Conservation (phyloP, 2,888 invertebrate species). For the Auanema sp. region DNA sequence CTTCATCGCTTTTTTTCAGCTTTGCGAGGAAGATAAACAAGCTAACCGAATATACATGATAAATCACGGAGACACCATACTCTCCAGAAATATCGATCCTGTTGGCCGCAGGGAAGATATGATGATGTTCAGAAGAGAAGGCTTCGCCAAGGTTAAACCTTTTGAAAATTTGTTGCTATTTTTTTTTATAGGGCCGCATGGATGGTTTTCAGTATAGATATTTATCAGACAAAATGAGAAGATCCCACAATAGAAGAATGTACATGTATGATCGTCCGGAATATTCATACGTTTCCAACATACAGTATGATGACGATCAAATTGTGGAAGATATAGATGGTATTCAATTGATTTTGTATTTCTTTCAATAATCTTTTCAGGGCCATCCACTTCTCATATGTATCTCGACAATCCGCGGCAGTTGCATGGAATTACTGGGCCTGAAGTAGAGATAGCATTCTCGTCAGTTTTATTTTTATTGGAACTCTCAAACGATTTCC, state of each 20-base stretch:
- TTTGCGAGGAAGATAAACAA: conserved; percentile 26
- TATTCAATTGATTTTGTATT: too few relatives aligned
- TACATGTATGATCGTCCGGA: conserved; percentile 1
- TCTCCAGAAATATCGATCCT: conserved; percentile 6
- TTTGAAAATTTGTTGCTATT: background rate
- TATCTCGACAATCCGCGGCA: too few relatives aligned
- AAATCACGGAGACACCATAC: conserved; percentile 20
- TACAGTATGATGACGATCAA: too few relatives aligned
- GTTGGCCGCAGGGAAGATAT: background rate
- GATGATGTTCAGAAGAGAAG: conserved; percentile 1
- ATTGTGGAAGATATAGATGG: too few relatives aligned
- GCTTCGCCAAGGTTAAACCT: background rate
- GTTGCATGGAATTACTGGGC: too few relatives aligned
- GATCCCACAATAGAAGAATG: background rate
- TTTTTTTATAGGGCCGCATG: background rate
- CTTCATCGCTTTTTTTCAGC: conserved; percentile 11
- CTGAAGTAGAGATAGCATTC: too few relatives aligned
- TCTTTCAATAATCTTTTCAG: too few relatives aligned
- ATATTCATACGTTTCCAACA: background rate
- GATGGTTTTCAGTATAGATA: conserved; percentile 1
- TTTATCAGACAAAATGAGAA: background rate
- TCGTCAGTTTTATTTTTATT: too few relatives aligned
- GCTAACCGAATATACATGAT: conserved; percentile 34
- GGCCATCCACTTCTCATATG: too few relatives aligned
- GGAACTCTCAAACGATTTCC: too few relatives aligned